These are phyloP conservation scores for Rhamnusium bicolor DNA, from an alignment of 2,888 invertebrate genomes.

Conservation along the genomic window DNA sequence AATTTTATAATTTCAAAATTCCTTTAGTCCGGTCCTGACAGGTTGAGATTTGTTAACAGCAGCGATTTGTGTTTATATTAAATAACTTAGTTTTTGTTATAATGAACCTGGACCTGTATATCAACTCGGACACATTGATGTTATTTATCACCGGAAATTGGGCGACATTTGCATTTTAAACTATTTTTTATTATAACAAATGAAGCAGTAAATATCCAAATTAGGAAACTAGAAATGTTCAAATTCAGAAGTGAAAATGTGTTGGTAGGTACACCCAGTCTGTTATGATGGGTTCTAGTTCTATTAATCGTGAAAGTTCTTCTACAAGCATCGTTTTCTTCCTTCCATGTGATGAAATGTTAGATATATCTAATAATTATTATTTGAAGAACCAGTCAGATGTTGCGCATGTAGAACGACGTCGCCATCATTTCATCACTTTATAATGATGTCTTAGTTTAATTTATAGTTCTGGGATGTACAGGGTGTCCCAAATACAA, in stretches of 20 bases:
- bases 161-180: slow-evolving; percentile 45
- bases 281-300: background rate
- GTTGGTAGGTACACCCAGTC: background rate
- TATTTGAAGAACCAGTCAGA: background rate
- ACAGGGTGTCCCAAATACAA: background rate
- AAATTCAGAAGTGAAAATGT: slow-evolving; percentile 43
- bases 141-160: slow-evolving; percentile 44
- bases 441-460: background rate
- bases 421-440: background rate
- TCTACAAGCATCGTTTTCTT: background rate
- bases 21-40: slow-evolving; percentile 5
- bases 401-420: background rate
- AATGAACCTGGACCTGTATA: slow-evolving; percentile 26
- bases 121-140: slow-evolving; percentile 13
- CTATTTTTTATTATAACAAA: slow-evolving; percentile 41
- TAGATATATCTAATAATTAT: background rate
- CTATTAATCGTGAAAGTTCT: background rate
- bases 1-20: too few relatives aligned
- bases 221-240: slow-evolving; percentile 48
- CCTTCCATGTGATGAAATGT: background rate
- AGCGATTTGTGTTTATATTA: slow-evolving; percentile 29
- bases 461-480: background rate
- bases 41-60: slow-evolving; percentile 27
- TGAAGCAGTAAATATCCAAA: slow-evolving; percentile 45
- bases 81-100: slow-evolving; percentile 24